Evolutionary conservation across 2,888 invertebrate species (phyloP).

Genomic region (Rugalucina vietnamica): DNA sequence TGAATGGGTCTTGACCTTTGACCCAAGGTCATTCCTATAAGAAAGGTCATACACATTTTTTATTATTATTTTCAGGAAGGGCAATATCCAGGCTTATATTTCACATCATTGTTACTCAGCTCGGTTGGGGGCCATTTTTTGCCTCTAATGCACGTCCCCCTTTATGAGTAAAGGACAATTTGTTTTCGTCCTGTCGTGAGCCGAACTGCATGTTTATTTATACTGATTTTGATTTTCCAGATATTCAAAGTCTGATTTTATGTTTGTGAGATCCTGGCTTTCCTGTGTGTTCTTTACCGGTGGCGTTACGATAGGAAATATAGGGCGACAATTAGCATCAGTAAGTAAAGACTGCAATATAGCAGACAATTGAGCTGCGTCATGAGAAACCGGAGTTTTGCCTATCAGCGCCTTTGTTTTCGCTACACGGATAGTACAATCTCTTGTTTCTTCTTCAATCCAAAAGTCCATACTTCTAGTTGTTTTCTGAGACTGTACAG

Average conservation of each 20-base stretch:
- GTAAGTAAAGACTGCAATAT: slow-evolving; percentile 67
- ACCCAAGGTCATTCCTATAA: too few species aligned
- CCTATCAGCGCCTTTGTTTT: not conserved
- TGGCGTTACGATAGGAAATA: slow-evolving; percentile 85
- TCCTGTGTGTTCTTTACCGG: slow-evolving; percentile 85
- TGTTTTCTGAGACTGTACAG: not conserved
- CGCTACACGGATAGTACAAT: not conserved
- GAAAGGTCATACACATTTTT: too few species aligned
- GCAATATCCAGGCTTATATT: too few species aligned
- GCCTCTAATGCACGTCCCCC: too few species aligned
- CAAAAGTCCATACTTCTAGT: not conserved
- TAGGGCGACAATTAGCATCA: slow-evolving; percentile 84
- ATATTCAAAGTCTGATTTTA: slow-evolving; percentile 84
- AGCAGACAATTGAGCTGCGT: not conserved
- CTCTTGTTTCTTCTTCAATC: not conserved
- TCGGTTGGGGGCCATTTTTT: too few species aligned
- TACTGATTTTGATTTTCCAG: too few species aligned
- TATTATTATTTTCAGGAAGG: too few species aligned
- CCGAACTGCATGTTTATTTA: too few species aligned
- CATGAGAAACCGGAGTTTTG: not conserved
- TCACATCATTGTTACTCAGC: too few species aligned
- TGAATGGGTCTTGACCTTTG: too few species aligned
- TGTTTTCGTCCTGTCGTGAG: not conserved
- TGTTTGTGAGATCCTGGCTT: slow-evolving; percentile 84
- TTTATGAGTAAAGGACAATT: too few species aligned